Evolutionary conservation across 2,888 invertebrate genomes (phyloP), one percentile per base, ranked within the genome.

Genomic region (Thymelicus lineola): DNA sequence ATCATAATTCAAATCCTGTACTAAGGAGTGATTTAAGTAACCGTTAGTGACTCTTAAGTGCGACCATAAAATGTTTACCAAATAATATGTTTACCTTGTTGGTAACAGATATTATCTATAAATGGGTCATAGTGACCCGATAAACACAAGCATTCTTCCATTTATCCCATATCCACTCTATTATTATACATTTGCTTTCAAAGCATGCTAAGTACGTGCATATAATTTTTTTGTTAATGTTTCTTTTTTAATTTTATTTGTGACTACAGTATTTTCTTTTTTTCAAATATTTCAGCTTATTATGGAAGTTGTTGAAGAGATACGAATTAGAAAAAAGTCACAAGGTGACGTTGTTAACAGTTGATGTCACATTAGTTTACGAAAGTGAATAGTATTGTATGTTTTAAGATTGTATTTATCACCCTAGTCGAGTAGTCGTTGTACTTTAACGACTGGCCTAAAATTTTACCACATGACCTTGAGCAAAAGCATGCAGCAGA

Each of bases 281-380:
- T 88, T 90, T 86, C 74, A 78, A 87, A 84, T 74, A 87, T 92
- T 93, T 91, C 93, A 93, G 93, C 91, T 92, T 75, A 93, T 93
- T 76, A 93, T 93, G 93, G 93, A 93, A 87, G 92, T 93, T 86
- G 91, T 93, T 75, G 93, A 93, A 90, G 93, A 93, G 80, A 93
- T 93, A 90, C 87, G 93, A 89, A 90, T 93, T 88, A 89, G 92
- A 86, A 91, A 92, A 80, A 93, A 90, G 84, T 88, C 91, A 80
- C 89, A 91, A 81, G 88, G 87, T 85, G 89, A 91, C 78, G 77
- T 86, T 74, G 80, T 79, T 45, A 85, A 85, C 83, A 89, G 87
- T 83, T 91, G 85, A 90, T 84, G 76, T 75, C 50, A 15, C 36
- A 28, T 38, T 75, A 75, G 36, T 74, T 71, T 60, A 58, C 35